Evolutionary conservation across 1,140 invertebrate genomes (phyloP), one percentile per base, ranked within the genome.

Genomic region (Drosophila quadrilineata): DNA sequence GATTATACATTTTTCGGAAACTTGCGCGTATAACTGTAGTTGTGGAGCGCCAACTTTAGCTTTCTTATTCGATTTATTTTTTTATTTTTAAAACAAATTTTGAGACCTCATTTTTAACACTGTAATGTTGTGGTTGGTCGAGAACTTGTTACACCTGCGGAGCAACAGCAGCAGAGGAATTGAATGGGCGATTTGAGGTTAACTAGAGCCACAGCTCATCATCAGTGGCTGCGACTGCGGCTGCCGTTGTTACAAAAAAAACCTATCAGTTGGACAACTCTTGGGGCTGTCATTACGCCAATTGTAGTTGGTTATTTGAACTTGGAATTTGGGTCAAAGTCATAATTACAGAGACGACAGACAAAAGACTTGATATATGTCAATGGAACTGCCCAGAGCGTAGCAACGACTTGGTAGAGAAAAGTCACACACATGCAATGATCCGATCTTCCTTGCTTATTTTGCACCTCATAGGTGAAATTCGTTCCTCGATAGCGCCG

Each of bases 401-500:
- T n/a, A n/a, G n/a, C n/a, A n/a, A n/a, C n/a, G n/a, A n/a, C n/a
- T n/a, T n/a, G n/a, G n/a, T n/a, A n/a, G n/a, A n/a, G n/a, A 35
- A 17, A 0, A 35, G 12, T 16, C 5, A 3, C n/a, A n/a, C n/a
- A n/a, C n/a, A n/a, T n/a, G n/a, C n/a, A n/a, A 35, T 12, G 31
- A 33, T 33, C 3, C n/a, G 10, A 9, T 14, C 14, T 14, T 41
- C 6, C 21, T 26, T 1, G 3, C 1, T 12, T 16, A 29, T 12
- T 38, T n/a, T 6, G 10, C 21, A 1, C 6, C 2, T 5, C 93
- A 92, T 53, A 89, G 88, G 94, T 88, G 94, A 95, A 90, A 94
- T 95, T 36, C 91, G 95, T 88, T 94, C 94, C 86, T 92, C 93
- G 6, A 92, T 96, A 48, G 94, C 94, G 38, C 94, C 94, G 6